Evolutionary conservation across 2,113 vertebrate genomes (phyloP).

Genomic region (Phasianus colchicus): DNA sequence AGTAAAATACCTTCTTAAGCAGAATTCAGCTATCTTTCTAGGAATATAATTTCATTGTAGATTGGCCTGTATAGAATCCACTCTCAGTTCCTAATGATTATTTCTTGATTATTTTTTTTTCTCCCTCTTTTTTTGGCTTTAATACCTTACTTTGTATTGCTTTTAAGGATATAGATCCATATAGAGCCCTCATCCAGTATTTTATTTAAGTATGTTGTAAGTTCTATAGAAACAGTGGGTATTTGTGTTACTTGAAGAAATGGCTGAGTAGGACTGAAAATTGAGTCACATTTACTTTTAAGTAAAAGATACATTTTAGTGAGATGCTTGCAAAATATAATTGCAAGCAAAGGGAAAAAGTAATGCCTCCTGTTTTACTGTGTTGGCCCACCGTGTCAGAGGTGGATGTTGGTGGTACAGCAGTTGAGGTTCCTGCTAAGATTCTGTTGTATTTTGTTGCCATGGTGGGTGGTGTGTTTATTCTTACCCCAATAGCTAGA

Average conservation of each 20-base stretch:
- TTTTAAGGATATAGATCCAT: conserved; percentile 6
- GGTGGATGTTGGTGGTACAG: no score
- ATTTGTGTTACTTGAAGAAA: conserved; percentile 55
- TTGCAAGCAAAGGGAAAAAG: no score
- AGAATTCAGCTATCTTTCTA: conserved; percentile 62
- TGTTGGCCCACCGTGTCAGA: no score
- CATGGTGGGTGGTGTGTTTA: no score
- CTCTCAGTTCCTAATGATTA: conserved; percentile 20
- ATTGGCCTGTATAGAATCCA: conserved; percentile 28
- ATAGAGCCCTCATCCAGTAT: not conserved
- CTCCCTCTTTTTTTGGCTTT: not conserved
- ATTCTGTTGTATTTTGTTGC: no score
- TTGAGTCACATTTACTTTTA: conserved; percentile 56
- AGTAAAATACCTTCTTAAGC: conserved; percentile 48
- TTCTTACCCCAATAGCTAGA: not conserved
- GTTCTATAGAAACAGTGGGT: conserved; percentile 21
- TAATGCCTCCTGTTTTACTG: no score
- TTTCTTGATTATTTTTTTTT: conserved; percentile 37
- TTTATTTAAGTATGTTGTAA: conserved; percentile 26
- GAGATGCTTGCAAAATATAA: not conserved
- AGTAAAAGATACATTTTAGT: conserved; percentile 51
- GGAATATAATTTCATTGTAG: conserved; percentile 60
- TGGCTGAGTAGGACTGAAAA: conserved; percentile 22
- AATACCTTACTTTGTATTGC: not conserved
- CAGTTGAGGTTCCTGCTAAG: no score